These are phyloP conservation scores for Aselliscus stoliczkanus DNA, from an alignment of 2,797 vertebrate species.

Conservation along the genomic window DNA sequence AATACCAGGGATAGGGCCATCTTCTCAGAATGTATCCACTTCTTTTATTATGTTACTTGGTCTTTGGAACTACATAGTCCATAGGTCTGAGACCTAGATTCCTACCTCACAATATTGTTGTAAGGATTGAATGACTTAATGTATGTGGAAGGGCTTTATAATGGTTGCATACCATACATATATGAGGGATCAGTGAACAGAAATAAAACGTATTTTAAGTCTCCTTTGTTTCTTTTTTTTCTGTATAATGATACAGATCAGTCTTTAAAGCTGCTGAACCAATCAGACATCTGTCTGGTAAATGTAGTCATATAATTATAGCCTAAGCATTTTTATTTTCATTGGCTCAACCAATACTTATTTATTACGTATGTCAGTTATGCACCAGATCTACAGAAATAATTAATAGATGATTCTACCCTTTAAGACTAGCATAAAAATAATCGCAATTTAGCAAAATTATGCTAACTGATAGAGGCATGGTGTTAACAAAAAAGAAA, in stretches of 20 bases:
- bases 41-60: background rate
- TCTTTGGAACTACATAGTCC: background rate
- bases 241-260: background rate
- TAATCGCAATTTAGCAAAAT: background rate
- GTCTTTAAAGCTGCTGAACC: conserved; percentile 21
- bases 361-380: background rate
- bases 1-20: background rate
- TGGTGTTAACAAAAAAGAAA: background rate
- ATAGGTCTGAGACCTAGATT: background rate
- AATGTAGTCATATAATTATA: background rate
- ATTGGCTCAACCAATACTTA: background rate
- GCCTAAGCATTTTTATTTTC: background rate
- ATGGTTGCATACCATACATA: background rate
- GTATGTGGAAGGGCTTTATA: background rate
- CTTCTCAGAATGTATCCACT: background rate
- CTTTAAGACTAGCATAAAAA: background rate
- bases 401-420: background rate
- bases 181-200: background rate
- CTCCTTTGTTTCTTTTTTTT: background rate
- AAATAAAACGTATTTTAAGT: background rate
- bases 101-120: background rate
- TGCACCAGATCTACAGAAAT: background rate
- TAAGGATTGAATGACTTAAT: background rate
- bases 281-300: background rate
- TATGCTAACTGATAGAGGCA: background rate